Evolutionary conservation across 2,113 vertebrate genomes (phyloP), one percentile per base, ranked within the genome.

Genomic region (Dipodomys merriami): DNA sequence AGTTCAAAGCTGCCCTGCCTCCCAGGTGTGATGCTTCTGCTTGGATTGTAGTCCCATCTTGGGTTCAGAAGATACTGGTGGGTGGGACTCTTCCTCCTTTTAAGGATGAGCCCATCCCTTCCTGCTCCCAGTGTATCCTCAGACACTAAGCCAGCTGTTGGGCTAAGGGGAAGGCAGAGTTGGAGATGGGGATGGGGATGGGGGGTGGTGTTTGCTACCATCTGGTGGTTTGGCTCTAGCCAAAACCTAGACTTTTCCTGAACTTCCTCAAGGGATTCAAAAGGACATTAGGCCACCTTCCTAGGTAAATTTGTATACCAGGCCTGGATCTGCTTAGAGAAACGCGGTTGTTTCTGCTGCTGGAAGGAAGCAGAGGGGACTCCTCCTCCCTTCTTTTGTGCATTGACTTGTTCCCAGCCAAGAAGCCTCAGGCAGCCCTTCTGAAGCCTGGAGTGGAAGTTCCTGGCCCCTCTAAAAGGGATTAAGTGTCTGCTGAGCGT

Each of bases 211-310:
- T 57, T 57, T 89, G 82, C 87, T 96, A 90, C 95, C 90, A 85
- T 62, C 91, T 96, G 49, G 90, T 93, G 86, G 69, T 73, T 62
- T n/a, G 77, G 30, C 80, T 92, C 20, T 93, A 72, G 53, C 69
- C 3, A 18, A 33, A 15, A n/a, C 88, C 62, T 78, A 53, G 29
- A 44, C 72, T 93, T 90, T 71, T 69, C 33, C 20, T 53, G 79
- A 77, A 25, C 57, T 91, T 25, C 44, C 39, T 88, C 29, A 62
- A 76, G 77, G 35, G 65, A 82, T 30, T 74, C 79, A 64, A 87
- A 44, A 80, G 71, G 53, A 35, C 49, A 18, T 68, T 30, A 88
- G 83, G 19, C 57, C 76, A 92, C 89, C 8, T 65, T 78, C 88
- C 89, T 81, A 62, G 72, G 67, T 67, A 74, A 88, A 92, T 78